A percentile compares a stretch with the other conserved stretches of the same genome.
Conservation (phyloP, 2,113 vertebrate species). For the Rhinoderma darwinii region DNA sequence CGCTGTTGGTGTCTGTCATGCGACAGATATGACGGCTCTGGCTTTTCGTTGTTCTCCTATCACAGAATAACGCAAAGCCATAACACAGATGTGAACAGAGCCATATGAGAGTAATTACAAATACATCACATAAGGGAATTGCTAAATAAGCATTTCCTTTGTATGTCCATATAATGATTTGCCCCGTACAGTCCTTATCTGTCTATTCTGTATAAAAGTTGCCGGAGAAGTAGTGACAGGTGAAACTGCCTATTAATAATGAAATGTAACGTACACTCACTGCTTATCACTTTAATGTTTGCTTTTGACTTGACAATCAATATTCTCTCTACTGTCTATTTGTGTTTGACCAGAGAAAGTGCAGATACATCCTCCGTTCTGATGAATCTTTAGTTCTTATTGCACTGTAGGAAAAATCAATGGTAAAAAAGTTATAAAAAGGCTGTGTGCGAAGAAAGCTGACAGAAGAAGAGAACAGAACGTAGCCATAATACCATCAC, state of each 20-base stretch:
- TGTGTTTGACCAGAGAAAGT: neutral
- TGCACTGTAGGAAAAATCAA: constrained; percentile 7
- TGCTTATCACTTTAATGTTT: neutral
- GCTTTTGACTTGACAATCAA: neutral
- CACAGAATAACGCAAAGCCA: too few relatives aligned
- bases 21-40: too few relatives aligned
- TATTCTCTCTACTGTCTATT: neutral
- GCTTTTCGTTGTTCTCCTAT: too few relatives aligned
- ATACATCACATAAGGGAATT: too few relatives aligned
- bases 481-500: neutral
- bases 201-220: too few relatives aligned
- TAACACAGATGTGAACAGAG: too few relatives aligned
- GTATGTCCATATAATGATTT: too few relatives aligned
- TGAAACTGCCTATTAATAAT: neutral
- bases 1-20: too few relatives aligned
- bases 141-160: too few relatives aligned
- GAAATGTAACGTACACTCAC: neutral
- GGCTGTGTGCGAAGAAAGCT: neutral
- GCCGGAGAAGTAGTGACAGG: neutral
- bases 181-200: too few relatives aligned
- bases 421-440: constrained; percentile 5
- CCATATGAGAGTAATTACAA: too few relatives aligned
- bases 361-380: neutral
- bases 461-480: neutral
- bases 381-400: neutral